Conservation (phyloP, 2,888 invertebrate species). For the Sympetrum striolatum region DNA sequence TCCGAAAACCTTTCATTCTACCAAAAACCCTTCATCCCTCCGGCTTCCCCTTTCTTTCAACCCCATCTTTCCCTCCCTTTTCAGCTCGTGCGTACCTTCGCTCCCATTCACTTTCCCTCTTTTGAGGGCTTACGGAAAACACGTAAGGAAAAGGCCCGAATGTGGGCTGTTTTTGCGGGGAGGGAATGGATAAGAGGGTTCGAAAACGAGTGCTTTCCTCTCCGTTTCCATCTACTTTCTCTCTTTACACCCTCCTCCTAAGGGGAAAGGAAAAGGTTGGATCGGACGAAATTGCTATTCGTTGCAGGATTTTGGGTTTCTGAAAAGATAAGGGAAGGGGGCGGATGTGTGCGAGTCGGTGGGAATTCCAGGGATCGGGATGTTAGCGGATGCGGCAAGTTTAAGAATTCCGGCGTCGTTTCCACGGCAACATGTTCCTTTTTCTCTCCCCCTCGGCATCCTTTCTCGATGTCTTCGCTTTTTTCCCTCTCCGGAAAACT, state of each 20-base stretch:
- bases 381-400: slow-evolving; percentile 8
- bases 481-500: not conserved
- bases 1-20: slow-evolving; percentile 30
- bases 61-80: not conserved
- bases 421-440: not conserved
- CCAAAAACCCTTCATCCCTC: not conserved
- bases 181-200: not conserved
- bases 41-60: not conserved
- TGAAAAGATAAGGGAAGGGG: not conserved
- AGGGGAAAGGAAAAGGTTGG: not conserved
- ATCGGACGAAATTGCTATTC: slow-evolving; percentile 38
- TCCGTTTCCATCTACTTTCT: not conserved
- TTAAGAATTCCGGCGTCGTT: slow-evolving; percentile 42
- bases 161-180: not conserved
- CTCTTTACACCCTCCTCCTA: not conserved
- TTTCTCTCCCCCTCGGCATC: not conserved
- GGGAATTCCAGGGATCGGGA: slow-evolving; percentile 19
- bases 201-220: not conserved
- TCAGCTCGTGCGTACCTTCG: not conserved
- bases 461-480: not conserved
- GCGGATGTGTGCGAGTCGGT: not conserved
- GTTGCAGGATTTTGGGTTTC: slow-evolving; percentile 38
- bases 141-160: slow-evolving; percentile 21
- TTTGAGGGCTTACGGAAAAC: not conserved
- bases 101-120: not conserved